Evolutionary conservation across 2,113 vertebrate genomes (phyloP).

Genomic region (Leiothrix lutea): DNA sequence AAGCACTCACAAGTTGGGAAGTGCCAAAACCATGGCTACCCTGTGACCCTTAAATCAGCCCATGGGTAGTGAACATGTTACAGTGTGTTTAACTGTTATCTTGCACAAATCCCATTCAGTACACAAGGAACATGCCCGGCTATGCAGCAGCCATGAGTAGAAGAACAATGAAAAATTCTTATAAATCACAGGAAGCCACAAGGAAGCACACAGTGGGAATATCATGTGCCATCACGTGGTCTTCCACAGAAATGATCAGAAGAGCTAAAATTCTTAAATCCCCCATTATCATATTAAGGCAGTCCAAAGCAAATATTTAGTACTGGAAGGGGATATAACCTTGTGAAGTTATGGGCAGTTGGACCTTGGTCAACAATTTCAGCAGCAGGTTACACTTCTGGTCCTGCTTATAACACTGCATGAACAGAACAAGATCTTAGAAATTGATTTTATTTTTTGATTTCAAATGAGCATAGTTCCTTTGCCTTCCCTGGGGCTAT

Average conservation of each 20-base stretch:
- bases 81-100: neutral
- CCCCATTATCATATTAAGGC: neutral
- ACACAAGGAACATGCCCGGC: neutral
- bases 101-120: neutral
- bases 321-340: neutral
- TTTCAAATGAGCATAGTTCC: neutral
- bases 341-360: neutral
- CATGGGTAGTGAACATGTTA: accelerated
- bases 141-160: neutral
- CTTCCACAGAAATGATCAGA: neutral
- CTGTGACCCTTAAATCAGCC: neutral
- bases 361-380: neutral
- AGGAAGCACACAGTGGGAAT: neutral
- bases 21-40: neutral
- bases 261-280: neutral
- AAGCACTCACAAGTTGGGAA: neutral
- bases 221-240: neutral
- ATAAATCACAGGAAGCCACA: neutral
- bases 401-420: neutral
- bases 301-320: neutral
- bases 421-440: neutral
- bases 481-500: neutral
- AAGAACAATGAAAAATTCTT: neutral
- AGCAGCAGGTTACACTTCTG: neutral
- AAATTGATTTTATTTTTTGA: neutral